Evolutionary conservation across 2,888 invertebrate genomes (phyloP).

Genomic region (Zeuzera pyrina): DNA sequence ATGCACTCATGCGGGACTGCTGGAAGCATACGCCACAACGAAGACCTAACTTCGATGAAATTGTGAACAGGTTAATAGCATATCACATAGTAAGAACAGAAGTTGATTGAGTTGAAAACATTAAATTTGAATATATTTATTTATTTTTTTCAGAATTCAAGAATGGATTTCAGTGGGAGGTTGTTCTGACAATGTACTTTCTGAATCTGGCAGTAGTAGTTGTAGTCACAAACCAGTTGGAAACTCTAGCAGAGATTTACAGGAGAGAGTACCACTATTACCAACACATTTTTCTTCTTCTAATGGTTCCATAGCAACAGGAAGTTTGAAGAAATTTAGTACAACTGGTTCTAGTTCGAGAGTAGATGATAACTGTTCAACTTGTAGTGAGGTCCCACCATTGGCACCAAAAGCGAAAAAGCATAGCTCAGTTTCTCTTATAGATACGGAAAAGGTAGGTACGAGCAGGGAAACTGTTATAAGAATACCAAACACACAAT

Average conservation of each 20-base stretch:
- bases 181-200: slow-evolving; percentile 43
- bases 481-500: slow-evolving; percentile 54
- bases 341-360: slow-evolving; percentile 39
- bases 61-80: slow-evolving; percentile 79
- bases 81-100: neutral
- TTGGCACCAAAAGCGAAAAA: slow-evolving; percentile 57
- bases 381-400: slow-evolving; percentile 59
- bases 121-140: neutral
- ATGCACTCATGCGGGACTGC: slow-evolving; percentile 97
- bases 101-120: neutral
- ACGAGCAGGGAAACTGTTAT: slow-evolving; percentile 60
- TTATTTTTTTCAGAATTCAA: slow-evolving; percentile 25
- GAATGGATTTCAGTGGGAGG: slow-evolving; percentile 62
- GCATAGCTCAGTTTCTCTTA: slow-evolving; percentile 58
- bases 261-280: slow-evolving; percentile 55
- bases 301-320: slow-evolving; percentile 56
- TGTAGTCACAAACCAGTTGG: slow-evolving; percentile 41
- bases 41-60: slow-evolving; percentile 93
- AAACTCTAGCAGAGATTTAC: slow-evolving; percentile 40
- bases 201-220: slow-evolving; percentile 38
- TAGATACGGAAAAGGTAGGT: slow-evolving; percentile 51
- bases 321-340: slow-evolving; percentile 56
- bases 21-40: slow-evolving; percentile 96
- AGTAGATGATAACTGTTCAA: slow-evolving; percentile 52
- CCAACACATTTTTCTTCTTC: slow-evolving; percentile 62